A percentile compares a stretch with the other conserved stretches of the same genome.
Conservation (phyloP, 2,888 invertebrate genomes). For the Orthosia cruda region DNA sequence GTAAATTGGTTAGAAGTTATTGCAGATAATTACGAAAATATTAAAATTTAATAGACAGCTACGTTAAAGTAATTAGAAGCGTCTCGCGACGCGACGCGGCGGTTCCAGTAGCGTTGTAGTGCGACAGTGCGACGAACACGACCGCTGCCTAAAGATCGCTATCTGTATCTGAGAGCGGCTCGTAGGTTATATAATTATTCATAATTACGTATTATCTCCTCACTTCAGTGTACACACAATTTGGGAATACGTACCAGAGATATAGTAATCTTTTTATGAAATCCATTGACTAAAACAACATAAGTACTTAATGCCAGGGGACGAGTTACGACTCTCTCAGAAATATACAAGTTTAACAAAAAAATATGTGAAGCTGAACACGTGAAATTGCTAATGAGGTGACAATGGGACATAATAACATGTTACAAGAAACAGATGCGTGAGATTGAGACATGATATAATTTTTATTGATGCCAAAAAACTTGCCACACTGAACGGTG, state of each 20-base stretch:
- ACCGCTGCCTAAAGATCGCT: constrained; percentile 79
- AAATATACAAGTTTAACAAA: constrained; percentile 25
- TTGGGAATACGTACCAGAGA: constrained; percentile 65
- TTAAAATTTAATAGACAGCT: background rate
- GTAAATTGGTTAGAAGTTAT: background rate
- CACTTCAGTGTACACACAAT: constrained; percentile 51
- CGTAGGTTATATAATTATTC: constrained; percentile 85
- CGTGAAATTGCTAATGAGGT: constrained; percentile 53
- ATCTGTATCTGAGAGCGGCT: constrained; percentile 80
- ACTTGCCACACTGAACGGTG: constrained; percentile 68
- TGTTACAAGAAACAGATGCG: constrained; percentile 55
- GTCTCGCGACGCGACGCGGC: constrained; percentile 26
- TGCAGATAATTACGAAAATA: constrained; percentile 10
- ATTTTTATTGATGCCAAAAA: constrained; percentile 69
- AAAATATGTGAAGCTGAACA: constrained; percentile 28
- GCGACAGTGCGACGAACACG: constrained; percentile 70
- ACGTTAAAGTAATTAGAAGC: constrained; percentile 34
- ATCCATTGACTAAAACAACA: constrained; percentile 53
- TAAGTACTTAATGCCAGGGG: constrained; percentile 13
- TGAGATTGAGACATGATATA: constrained; percentile 61
- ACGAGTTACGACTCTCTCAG: constrained; percentile 22
- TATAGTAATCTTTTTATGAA: constrained; percentile 63
- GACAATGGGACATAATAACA: constrained; percentile 58
- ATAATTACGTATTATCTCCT: constrained; percentile 81
- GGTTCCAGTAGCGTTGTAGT: constrained; percentile 54